Conservation (phyloP, 2,797 vertebrate genomes). For the Sphaeramia orbicularis region DNA sequence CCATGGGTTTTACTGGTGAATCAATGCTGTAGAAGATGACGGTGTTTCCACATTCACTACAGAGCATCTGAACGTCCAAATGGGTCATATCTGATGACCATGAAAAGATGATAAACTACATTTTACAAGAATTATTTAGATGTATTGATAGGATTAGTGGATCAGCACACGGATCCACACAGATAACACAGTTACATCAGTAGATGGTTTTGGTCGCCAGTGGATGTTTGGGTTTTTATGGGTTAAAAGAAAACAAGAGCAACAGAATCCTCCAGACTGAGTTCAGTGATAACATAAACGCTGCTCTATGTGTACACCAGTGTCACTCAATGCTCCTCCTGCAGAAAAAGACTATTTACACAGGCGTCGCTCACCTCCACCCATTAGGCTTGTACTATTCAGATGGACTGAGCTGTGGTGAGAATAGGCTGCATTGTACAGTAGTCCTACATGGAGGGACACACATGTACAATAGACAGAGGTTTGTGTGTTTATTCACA, state of each 20-base stretch:
- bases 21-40: too few species aligned
- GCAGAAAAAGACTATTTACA: conserved; percentile 18
- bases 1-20: too few species aligned
- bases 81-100: too few species aligned
- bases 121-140: too few species aligned
- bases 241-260: neutral
- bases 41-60: too few species aligned
- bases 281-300: conserved; percentile 11
- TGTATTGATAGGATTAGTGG: too few species aligned
- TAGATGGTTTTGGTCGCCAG: too few species aligned
- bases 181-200: too few species aligned
- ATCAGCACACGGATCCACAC: too few species aligned
- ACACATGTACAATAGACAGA: conserved; percentile 3
- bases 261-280: conserved; percentile 1
- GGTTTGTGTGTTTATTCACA: neutral
- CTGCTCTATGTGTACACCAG: neutral
- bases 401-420: conserved; percentile 44
- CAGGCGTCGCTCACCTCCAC: conserved; percentile 19
- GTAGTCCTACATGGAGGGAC: neutral
- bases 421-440: conserved; percentile 40
- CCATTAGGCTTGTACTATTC: conserved; percentile 41
- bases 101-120: too few species aligned
- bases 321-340: conserved; percentile 35
- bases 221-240: too few species aligned
- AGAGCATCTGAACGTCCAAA: too few species aligned